Evolutionary conservation across 2,113 vertebrate genomes (phyloP).

Genomic region (Eudorcas thomsonii): DNA sequence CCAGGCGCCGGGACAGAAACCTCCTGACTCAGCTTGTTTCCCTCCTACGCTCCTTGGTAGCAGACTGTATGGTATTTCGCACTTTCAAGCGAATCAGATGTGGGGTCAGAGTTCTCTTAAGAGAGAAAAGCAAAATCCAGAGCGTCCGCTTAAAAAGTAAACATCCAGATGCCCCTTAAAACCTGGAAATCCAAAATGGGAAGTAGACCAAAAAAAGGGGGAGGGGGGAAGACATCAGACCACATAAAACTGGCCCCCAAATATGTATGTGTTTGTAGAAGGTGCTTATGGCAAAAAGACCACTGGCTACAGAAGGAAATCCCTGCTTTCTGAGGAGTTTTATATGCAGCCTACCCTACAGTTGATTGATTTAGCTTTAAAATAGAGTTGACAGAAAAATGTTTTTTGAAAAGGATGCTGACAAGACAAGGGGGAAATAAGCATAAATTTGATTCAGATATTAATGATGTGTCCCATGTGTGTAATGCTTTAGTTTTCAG

Average conservation of each 20-base stretch:
- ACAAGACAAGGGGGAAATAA: constrained; percentile 12
- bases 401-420: constrained; percentile 30
- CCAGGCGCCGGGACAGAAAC: background rate
- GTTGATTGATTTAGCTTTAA: constrained; percentile 40
- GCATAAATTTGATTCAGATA: background rate
- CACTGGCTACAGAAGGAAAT: background rate
- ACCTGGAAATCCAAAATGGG: background rate
- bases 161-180: background rate
- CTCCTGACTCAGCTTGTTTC: background rate
- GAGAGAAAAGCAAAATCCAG: background rate
- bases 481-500: background rate
- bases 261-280: background rate
- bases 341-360: background rate
- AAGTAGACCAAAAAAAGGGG: background rate
- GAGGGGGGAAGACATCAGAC: background rate
- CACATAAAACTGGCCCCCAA: background rate
- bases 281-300: background rate
- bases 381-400: constrained; percentile 36
- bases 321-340: background rate
- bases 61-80: background rate
- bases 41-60: background rate
- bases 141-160: background rate
- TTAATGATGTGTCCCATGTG: background rate
- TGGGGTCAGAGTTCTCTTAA: background rate
- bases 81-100: background rate